Base-by-base conservation (phyloP, 2,888 invertebrate genomes). In the Colostygia pectinataria region DNA sequence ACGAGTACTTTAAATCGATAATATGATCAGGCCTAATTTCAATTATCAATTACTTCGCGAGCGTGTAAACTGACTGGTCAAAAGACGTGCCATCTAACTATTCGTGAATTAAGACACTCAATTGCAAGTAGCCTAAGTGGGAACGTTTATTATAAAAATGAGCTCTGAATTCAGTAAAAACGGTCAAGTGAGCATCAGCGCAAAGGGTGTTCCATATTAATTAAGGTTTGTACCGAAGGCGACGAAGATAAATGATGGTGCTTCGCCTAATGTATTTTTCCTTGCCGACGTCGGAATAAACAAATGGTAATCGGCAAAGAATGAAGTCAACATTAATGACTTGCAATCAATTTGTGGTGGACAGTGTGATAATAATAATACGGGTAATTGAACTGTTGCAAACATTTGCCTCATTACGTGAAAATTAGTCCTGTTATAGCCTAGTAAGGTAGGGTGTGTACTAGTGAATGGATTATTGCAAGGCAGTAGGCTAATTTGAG, bases 291-390 rank as follows among this genome's bases (percentile, higher is more conserved):
- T 33, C 47, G 65, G 83, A 78, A 80, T 73, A 87, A 87, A 89
- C 86, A 85, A 89, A 90, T 90, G 88, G 86, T 89, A 89, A 89
- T 89, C 88, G 87, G 81, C 77, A 78, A 84, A 81, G 86, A 88
- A 88, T 88, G 85, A 86, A 90, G 86, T 89, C 86, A 80, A 62
- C 59, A 49, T 36, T 59, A 62, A 87, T 79, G 82, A 80, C 67
- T 66, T 66, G 64, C 77, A 73, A 89, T 88, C 86, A 85, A 87
- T 89, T 29, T 83, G 82, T 65, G 64, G 68, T 61, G 57, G 59
- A 63, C 68, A 65, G 65, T 66, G 65, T 66, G 53, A 56, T 51
- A 58, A 37, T 40, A 42, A 41, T 50, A 20, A 4, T 4, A 48
- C 34, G 29, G 39, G 31, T 60, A 56, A 53, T 52, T 53, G 54